These are phyloP conservation scores for Volucella bombylans DNA, from an alignment of 2,888 invertebrate species.

Conservation along the genomic window DNA sequence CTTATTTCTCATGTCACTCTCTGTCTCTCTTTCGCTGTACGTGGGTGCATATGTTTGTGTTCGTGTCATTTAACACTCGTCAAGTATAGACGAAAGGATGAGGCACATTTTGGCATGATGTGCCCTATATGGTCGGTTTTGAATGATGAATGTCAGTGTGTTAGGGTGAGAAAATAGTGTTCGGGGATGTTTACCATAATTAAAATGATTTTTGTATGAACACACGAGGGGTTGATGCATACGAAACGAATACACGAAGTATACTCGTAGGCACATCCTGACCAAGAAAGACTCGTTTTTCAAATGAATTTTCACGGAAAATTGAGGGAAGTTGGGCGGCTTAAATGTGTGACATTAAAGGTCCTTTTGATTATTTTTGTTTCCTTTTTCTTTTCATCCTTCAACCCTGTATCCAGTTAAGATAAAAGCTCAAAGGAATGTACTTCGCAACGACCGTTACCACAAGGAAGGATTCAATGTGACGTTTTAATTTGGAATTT, in stretches of 20 bases:
- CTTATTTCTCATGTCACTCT: neutral
- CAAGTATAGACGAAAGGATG: neutral
- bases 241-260: too few species aligned
- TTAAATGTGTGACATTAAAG: constrained; percentile 11
- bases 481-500: constrained; percentile 49
- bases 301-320: constrained; percentile 46
- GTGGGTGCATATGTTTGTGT: neutral
- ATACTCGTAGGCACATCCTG: neutral
- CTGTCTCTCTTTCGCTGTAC: too few species aligned
- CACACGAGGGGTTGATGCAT: neutral
- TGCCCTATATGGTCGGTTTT: neutral
- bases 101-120: neutral
- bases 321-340: constrained; percentile 5
- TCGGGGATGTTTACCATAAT: constrained; percentile 44
- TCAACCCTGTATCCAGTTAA: neutral
- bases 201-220: constrained; percentile 52
- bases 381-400: neutral
- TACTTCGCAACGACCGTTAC: neutral
- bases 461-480: constrained; percentile 15
- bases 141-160: too few species aligned
- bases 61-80: constrained; percentile 48
- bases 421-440: constrained; percentile 22
- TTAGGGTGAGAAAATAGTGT: constrained; percentile 11
- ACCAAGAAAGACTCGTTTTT: constrained; percentile 12
- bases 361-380: constrained; percentile 36